Base-by-base conservation (phyloP, 2,888 invertebrate species). In the Coelopa pilipes region DNA sequence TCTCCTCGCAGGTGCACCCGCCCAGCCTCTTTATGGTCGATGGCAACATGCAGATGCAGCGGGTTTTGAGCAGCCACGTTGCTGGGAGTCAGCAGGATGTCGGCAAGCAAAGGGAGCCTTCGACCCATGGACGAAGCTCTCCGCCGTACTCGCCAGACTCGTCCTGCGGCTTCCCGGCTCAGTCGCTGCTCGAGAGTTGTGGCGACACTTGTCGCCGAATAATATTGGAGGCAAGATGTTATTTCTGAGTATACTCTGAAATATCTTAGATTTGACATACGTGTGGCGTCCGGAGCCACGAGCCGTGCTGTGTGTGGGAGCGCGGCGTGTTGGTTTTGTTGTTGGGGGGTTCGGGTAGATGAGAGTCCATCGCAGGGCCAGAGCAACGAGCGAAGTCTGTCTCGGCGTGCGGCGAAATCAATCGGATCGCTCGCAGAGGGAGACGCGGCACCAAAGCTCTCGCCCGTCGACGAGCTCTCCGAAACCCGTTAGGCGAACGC, bases 261-360 rank as follows among this genome's bases (percentile, higher is more conserved):
- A 34, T 34, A 34, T 34, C 34, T 34, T n/a, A n/a, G n/a, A n/a
- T n/a, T n/a, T n/a, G n/a, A n/a, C 34, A 34, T 34, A 21, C 10
- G 53, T 13, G 12, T 66, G 74, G 74, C 76, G 74, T 72, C 72
- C 76, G 17, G 62, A 76, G 74, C 76, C 76, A 70, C 46, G 45
- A 70, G 76, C 76, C 76, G 74, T 70, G 74, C 34, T 71, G 49
- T 53, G 34, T 15, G 34, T 15, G 13, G 11, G 49, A 73, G 60
- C 74, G 60, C 72, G 49, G 74, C 76, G 76, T 24, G 1, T 62
- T 21, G 47, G 70, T 47, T 60, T 9, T 55, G 3, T 10, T 53
- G 55, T 67, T 11, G n/a, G 9, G 17, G 67, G 53, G 34, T 45
- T 13, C 50, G 53, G 53, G 50, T 17, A 21, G 19, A 12, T 12